Evolutionary conservation across 2,888 invertebrate genomes (phyloP), one percentile per base, ranked within the genome.

Genomic region (Theretra japonica): DNA sequence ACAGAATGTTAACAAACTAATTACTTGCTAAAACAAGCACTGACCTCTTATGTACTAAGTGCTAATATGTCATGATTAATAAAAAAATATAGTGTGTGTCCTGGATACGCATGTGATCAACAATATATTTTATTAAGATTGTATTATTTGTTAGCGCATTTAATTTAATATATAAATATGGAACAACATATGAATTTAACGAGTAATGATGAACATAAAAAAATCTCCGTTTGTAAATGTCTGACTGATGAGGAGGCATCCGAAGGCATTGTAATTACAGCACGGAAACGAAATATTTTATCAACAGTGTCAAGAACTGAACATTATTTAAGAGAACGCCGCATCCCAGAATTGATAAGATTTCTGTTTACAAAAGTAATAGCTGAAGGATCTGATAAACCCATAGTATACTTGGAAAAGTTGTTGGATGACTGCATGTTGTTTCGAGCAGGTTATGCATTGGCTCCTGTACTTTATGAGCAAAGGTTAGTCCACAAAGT

Each of bases 391-490:
- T 81, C 89, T 0, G 73, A 79, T 5, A 87, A 88, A 69, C 89
- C 92, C 0, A 70, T 85, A 30, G 70, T 69, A 0, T 93, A 83
- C 77, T 73, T 90, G 15, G 88, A 87, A 79, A 83, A 88, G 30
- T 76, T 94, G 72, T 72, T 94, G 4, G 86, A 91, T 78, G 86
- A 92, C 23, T 91, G 92, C 72, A 94, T 94, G 93, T 71, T 90
- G 30, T 94, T 86, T 83, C 89, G 93, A 28, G 86, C 91, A 57
- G 91, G 92, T 17, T 84, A 87, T 79, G 91, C 90, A 28, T 2
- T 72, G n/a, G 83, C 92, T 1, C 94, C 94, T 8, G 90, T 90
- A 25, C 77, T 94, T 33, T 94, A 88, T 74, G 90, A 93, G 81
- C 80, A 82, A 23, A 88, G 86, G 93, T 93, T 80, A 76, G 50